A percentile compares a stretch with the other conserved stretches of the same genome.
These are phyloP conservation scores for Argya squamiceps DNA, from an alignment of 2,797 vertebrate species.

Conservation along the genomic window DNA sequence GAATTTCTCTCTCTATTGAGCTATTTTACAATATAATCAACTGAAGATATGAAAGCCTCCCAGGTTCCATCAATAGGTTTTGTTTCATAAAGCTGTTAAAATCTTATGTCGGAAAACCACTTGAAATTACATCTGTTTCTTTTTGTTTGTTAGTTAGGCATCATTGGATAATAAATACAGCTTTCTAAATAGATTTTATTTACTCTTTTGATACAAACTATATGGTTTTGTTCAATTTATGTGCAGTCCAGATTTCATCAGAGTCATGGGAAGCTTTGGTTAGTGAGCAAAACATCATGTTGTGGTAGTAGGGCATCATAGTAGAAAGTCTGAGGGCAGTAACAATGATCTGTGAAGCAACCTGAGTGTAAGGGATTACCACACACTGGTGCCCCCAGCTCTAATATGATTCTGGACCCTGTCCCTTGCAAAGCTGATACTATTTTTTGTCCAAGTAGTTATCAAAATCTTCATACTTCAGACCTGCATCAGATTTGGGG, in stretches of 20 bases:
- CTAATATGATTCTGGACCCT: neutral
- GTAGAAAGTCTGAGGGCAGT: neutral
- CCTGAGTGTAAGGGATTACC: neutral
- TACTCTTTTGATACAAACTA: neutral
- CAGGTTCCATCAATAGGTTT: neutral
- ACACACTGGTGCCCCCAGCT: neutral
- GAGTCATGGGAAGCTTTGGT: neutral
- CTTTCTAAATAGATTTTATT: neutral
- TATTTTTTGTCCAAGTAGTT: neutral
- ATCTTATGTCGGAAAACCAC: neutral
- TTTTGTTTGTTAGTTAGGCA: neutral
- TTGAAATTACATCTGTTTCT: neutral
- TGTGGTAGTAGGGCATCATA: neutral
- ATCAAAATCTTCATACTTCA: neutral
- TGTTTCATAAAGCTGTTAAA: neutral
- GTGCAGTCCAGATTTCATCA: neutral
- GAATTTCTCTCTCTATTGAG: neutral
- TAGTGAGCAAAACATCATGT: neutral
- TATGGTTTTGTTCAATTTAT: neutral
- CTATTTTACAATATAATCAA: neutral
- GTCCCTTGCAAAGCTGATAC: neutral
- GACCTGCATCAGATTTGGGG: neutral
- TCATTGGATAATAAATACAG: neutral
- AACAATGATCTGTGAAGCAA: neutral
- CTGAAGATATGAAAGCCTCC: neutral